Base-by-base conservation (phyloP, 2,797 vertebrate genomes). In the Coregonus sp. region DNA sequence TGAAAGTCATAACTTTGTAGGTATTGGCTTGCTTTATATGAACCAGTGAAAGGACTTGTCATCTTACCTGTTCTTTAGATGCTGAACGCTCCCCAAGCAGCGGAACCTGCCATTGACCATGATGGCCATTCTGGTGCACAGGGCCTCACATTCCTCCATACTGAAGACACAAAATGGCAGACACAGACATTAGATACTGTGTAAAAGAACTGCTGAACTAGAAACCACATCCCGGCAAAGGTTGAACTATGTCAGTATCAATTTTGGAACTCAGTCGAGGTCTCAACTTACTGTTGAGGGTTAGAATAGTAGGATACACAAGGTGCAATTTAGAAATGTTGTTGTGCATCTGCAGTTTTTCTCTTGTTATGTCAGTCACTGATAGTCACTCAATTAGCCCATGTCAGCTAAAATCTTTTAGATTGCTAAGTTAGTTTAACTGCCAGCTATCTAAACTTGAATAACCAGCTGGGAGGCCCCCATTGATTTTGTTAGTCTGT, bases 131-230 rank as follows among this genome's bases (percentile, higher is more conserved):
- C 98, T 94, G 66, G 97, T 99, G 75, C 98, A 99, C 51, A 99
- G 90, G 1, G 97, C 97, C 90, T 99, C 98, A 89, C 98, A 99
- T 84, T 99, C 98, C 91, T 99, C 97, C 97, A 99, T 99, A 75
- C 98, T 98, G 90, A 16, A 20, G 29, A 78, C 35, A 67, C 52
- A 90, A 80, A 86, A 59, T 54, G 33, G 25, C 25, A 50, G 2
- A 47, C 52, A 63, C 5, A 33, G 31, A 78, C 35, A 69, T 77
- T 82, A 15, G 18, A 12, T 59, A 35, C 37, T 50, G 37, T 63
- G 40, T 47, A 47, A 11, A 47, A 9, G 40, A 12, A 47, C 40
- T 47, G 40, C 9, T 47, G 9, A 47, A 47, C 40, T 47, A 68
- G 0, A 35, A 68, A 33, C 63, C 29, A 68, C 31, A 68, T 68